A percentile compares a stretch with the other conserved stretches of the same genome.
Conservation (phyloP, 2,113 vertebrate genomes). For the Entelurus aequoreus region DNA sequence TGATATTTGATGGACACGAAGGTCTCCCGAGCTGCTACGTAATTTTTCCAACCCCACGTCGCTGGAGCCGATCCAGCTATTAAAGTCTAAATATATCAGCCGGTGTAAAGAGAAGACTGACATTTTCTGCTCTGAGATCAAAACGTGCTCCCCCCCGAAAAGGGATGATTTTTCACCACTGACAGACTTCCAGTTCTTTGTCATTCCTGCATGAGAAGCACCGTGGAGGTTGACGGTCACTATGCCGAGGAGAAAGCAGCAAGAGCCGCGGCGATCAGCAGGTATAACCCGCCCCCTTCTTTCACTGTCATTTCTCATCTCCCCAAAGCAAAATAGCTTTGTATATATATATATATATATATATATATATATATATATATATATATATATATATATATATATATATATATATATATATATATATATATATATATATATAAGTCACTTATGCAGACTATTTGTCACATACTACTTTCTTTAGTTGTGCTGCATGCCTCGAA, state of each 20-base stretch:
- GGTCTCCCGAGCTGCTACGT: slow-evolving; percentile 58
- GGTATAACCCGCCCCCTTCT: slow-evolving; percentile 70
- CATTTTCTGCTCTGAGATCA: slow-evolving; percentile 37
- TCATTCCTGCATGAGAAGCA: slow-evolving; percentile 83
- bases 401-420: too few relatives aligned
- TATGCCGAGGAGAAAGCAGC: slow-evolving; percentile 97
- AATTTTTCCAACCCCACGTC: slow-evolving; percentile 33
- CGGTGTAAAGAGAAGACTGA: slow-evolving; percentile 40
- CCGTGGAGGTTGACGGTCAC: slow-evolving; percentile 86
- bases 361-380: too few relatives aligned
- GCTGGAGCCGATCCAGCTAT: slow-evolving; percentile 39
- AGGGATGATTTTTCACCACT: slow-evolving; percentile 61
- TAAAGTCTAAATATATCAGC: slow-evolving; percentile 34
- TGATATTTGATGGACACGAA: slow-evolving; percentile 59
- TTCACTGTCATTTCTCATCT: slow-evolving; percentile 13
- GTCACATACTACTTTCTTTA: neutral
- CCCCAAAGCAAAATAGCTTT: slow-evolving; percentile 33
- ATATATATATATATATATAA: too few relatives aligned
- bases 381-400: too few relatives aligned
- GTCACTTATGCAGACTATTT: slow-evolving; percentile 5
- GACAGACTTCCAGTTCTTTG: slow-evolving; percentile 48
- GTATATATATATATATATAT: too few relatives aligned
- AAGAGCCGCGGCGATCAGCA: slow-evolving; percentile 93
- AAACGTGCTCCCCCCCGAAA: slow-evolving; percentile 17
- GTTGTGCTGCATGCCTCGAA: slow-evolving; percentile 32